Evolutionary conservation across 1,140 invertebrate genomes (phyloP), one percentile per base, ranked within the genome.

Genomic region (Sminthurinus signatus): DNA sequence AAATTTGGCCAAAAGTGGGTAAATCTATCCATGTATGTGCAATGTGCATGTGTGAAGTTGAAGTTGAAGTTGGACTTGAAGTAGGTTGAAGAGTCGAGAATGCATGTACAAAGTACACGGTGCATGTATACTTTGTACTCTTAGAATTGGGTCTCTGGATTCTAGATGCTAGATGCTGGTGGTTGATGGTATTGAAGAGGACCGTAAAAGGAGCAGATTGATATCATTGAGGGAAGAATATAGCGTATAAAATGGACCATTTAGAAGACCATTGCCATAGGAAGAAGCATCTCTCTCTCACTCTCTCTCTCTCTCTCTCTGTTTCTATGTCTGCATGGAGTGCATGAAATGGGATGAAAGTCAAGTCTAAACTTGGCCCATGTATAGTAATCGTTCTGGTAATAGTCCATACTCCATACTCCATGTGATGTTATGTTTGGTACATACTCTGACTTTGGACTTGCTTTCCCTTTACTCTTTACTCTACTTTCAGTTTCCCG

Each of bases 241-340:
- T 56, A 56, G 54, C 54, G 54, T 42, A 56, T 64, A 64, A 68
- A 68, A 68, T 68, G 67, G 67, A 61, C 62, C 62, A 62, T 68
- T 68, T 58, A 64, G 62, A 64, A 61, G 58, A 58, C 62, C 61
- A 64, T 63, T 67, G 29, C 46, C n/a, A n/a, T 44, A 29, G 31
- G 56, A 59, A 59, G 27, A 23, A 48, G n/a, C 39, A 56, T 56
- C 54, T 56, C 28, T 42, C 51, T n/a, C n/a, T n/a, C n/a, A 19
- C 44, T 25, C 44, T n/a, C 44, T 19, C n/a, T n/a, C n/a, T n/a
- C n/a, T n/a, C n/a, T n/a, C n/a, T n/a, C n/a, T n/a, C n/a, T 42
- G 39, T n/a, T 42, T n/a, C 39, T 42, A 12, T 42, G 10, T 12
- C 39, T 42, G n/a, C n/a, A n/a, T n/a, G 5, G 32, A 36, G 32